A percentile compares a stretch with the other conserved stretches of the same genome.
Conservation (phyloP, 2,113 vertebrate species). For the Clarias magur region DNA sequence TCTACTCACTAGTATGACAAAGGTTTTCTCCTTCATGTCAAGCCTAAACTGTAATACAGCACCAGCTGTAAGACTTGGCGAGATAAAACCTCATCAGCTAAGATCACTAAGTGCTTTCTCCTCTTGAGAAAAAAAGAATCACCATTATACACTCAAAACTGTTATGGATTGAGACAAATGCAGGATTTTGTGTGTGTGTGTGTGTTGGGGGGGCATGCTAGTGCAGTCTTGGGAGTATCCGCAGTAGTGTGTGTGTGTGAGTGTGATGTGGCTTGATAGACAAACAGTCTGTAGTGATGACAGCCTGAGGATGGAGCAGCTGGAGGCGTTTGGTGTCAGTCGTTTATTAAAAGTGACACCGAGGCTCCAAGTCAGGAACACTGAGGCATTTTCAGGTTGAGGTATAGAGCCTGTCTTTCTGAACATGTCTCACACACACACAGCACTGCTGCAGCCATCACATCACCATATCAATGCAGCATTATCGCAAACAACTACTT, state of each 20-base stretch:
- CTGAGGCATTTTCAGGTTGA: slow-evolving; percentile 18
- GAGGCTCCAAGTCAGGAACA: slow-evolving; percentile 4
- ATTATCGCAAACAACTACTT: slow-evolving; percentile 3
- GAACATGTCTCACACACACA: slow-evolving; percentile 9
- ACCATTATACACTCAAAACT: background rate
- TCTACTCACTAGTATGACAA: background rate
- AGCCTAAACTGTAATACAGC: slow-evolving; percentile 5
- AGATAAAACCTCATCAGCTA: slow-evolving; percentile 38
- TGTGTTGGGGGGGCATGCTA: background rate
- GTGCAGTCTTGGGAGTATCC: background rate
- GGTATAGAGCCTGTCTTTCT: background rate
- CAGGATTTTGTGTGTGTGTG: slow-evolving; percentile 13
- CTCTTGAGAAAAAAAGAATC: slow-evolving; percentile 8
- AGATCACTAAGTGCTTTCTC: slow-evolving; percentile 25
- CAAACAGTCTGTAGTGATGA: slow-evolving; percentile 23
- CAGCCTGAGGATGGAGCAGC: slow-evolving; percentile 30
- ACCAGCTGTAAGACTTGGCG: background rate
- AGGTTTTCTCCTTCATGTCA: background rate
- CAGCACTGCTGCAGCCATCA: background rate
- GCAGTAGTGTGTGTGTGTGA: background rate
- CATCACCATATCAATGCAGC: slow-evolving; percentile 26
- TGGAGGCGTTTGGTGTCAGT: slow-evolving; percentile 32
- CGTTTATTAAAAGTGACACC: slow-evolving; percentile 35
- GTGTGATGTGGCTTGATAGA: slow-evolving; percentile 35
- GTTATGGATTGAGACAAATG: slow-evolving; percentile 38